phyloP scores from a whole-genome alignment of 2,113 vertebrate genomes.

The Strix uralensis region DNA sequence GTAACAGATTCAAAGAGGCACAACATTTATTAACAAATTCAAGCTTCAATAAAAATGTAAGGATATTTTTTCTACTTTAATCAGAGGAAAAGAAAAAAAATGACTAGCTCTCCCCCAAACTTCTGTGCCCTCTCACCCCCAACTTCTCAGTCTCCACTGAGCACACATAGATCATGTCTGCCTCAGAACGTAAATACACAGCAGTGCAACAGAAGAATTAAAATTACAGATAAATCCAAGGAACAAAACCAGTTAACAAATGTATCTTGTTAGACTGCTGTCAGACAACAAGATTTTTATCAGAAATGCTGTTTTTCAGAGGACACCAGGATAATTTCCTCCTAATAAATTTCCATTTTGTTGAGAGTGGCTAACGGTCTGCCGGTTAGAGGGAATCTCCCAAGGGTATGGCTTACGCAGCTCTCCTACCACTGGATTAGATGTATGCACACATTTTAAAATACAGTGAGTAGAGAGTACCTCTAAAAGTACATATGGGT shows the following conservation, averaged over 20 bases:
- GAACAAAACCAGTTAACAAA: constrained; percentile 64
- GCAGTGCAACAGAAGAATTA: constrained; percentile 13
- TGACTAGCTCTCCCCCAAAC: background rate
- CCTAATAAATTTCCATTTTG: constrained; percentile 73
- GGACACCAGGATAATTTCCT: constrained; percentile 70
- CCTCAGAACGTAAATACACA: constrained; percentile 17
- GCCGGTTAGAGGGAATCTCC: constrained; percentile 53
- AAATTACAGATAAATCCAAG: constrained; percentile 18
- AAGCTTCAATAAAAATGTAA: background rate
- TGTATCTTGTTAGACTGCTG: constrained; percentile 67
- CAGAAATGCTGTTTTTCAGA: constrained; percentile 71
- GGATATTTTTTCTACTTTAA: background rate
- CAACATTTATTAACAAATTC: background rate
- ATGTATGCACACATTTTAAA: background rate
- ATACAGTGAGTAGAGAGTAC: background rate
- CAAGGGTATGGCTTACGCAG: background rate
- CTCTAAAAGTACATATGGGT: background rate
- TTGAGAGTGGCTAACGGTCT: constrained; percentile 34
- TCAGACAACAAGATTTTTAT: constrained; percentile 74
- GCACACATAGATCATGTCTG: constrained; percentile 33
- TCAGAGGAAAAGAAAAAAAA: background rate
- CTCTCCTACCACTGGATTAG: constrained; percentile 5
- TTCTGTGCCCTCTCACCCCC: background rate
- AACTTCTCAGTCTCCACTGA: background rate
- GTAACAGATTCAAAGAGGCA: background rate